Conservation (phyloP, 2,113 vertebrate genomes). For the Dolichallabes microphthalmus region DNA sequence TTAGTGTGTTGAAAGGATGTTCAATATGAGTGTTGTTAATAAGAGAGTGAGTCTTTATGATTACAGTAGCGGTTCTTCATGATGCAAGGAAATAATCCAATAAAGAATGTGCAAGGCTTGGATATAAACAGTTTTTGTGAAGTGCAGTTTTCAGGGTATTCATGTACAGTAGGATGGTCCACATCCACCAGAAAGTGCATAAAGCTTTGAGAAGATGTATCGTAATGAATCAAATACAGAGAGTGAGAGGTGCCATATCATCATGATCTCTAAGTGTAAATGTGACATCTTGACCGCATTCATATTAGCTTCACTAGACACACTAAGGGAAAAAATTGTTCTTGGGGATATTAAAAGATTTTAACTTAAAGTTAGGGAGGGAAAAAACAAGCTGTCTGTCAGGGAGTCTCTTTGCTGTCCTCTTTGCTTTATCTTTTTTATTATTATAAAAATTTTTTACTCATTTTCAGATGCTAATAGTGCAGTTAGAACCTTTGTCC, state of each 20-base stretch:
- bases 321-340: neutral
- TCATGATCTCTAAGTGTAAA: neutral
- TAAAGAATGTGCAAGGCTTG: too few species aligned
- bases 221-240: neutral
- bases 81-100: neutral
- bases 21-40: neutral
- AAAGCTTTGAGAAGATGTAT: neutral
- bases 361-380: too few species aligned
- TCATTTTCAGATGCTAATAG: conserved; percentile 1
- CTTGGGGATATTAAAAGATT: neutral
- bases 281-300: neutral
- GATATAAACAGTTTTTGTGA: too few species aligned
- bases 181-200: neutral
- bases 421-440: neutral
- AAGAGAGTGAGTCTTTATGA: neutral
- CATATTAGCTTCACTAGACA: neutral
- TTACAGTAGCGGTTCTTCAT: neutral
- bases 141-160: neutral
- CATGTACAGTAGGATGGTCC: neutral
- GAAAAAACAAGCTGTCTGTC: neutral
- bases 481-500: conserved; percentile 28
- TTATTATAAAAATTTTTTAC: too few species aligned
- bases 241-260: neutral
- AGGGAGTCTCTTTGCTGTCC: neutral
- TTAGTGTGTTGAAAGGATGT: neutral